A percentile compares a stretch with the other conserved stretches of the same genome.
These are phyloP conservation scores for Xerus inauris DNA, from an alignment of 2,113 vertebrate species.

Conservation along the genomic window DNA sequence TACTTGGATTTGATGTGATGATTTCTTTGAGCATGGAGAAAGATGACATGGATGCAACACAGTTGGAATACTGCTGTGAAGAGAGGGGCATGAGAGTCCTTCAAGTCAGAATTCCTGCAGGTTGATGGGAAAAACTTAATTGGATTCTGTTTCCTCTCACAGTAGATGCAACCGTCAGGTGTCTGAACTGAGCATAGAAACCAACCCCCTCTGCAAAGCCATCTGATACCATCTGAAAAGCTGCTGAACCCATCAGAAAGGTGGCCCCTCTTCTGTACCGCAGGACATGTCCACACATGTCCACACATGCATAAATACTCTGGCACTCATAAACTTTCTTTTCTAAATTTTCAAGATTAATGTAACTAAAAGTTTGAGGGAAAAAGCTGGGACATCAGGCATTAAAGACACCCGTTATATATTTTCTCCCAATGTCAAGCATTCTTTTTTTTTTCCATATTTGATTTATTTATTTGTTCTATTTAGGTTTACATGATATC, in stretches of 20 bases:
- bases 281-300: not conserved
- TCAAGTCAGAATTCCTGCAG: constrained; percentile 22
- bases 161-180: not conserved
- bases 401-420: not conserved
- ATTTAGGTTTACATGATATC: too few species aligned
- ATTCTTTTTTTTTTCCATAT: too few species aligned
- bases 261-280: not conserved
- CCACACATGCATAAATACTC: not conserved
- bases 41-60: not conserved
- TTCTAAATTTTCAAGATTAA: not conserved
- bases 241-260: not conserved
- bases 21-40: not conserved
- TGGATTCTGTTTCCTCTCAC: constrained; percentile 11
- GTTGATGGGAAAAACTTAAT: not conserved
- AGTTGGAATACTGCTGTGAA: not conserved
- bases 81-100: not conserved
- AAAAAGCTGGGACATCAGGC: not conserved
- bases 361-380: not conserved
- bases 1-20: not conserved
- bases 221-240: not conserved
- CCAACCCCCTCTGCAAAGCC: not conserved
- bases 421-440: not conserved
- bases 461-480: too few species aligned
- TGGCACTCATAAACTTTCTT: not conserved
- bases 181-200: not conserved